Evolutionary conservation across 2,797 vertebrate genomes (phyloP).

Genomic region (Centropyge bicolor): DNA sequence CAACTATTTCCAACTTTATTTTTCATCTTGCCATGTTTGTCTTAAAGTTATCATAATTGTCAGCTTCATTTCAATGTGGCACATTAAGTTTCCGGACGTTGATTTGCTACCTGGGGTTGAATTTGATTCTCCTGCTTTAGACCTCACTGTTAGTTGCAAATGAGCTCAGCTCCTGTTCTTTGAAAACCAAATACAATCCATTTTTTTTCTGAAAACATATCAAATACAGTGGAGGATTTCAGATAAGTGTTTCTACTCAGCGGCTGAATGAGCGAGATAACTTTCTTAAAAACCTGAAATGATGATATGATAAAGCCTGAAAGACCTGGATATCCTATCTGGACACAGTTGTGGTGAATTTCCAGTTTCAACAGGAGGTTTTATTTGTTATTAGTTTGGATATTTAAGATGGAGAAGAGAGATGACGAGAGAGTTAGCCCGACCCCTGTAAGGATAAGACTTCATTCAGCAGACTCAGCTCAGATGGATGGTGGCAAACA

Average conservation of each 20-base stretch:
- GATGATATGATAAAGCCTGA: constrained; percentile 20
- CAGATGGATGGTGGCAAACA: constrained; percentile 6
- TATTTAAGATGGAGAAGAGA: neutral
- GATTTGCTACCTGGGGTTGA: neutral
- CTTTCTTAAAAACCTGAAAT: constrained; percentile 15
- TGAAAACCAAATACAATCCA: neutral
- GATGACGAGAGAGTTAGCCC: neutral
- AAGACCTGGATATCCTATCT: constrained; percentile 3
- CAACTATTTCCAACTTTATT: neutral
- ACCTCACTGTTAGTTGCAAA: neutral
- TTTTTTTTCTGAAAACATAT: constrained; percentile 10
- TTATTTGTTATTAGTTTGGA: constrained; percentile 10
- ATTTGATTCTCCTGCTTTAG: neutral
- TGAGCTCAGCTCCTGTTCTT: neutral
- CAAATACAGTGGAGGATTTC: neutral
- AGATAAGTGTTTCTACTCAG: neutral
- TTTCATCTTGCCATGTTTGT: neutral
- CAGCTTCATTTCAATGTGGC: neutral
- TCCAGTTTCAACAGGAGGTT: neutral
- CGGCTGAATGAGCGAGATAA: neutral
- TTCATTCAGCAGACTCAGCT: neutral
- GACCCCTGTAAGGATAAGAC: constrained; percentile 8
- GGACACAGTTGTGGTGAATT: neutral
- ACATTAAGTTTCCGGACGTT: neutral
- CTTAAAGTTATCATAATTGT: neutral